Evolutionary conservation across 2,797 vertebrate species (phyloP).

Genomic region (Danio jaintianensis): DNA sequence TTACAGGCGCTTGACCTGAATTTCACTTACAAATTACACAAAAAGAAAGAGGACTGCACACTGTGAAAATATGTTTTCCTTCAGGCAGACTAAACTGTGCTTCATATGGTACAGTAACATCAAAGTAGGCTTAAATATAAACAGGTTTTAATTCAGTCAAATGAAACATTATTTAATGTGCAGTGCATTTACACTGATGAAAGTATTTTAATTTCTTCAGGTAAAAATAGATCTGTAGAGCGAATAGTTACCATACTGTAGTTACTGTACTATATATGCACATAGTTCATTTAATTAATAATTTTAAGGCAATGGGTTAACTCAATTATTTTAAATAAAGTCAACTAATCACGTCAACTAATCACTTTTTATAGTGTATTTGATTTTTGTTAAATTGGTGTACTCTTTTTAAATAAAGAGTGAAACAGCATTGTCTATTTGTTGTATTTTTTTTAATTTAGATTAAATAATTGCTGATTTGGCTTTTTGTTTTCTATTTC

Average conservation of each 20-base stretch:
- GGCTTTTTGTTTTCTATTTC: background rate
- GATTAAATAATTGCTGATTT: background rate
- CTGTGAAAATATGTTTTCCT: background rate
- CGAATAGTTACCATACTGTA: no score
- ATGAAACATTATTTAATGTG: background rate
- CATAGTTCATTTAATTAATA: no score
- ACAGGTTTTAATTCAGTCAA: background rate
- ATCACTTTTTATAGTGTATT: no score
- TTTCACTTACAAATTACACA: constrained; percentile 1
- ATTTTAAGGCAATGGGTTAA: no score
- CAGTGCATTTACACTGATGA: background rate
- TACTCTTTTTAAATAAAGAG: no score
- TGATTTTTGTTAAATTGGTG: no score
- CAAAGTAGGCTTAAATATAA: background rate
- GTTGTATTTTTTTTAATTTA: no score
- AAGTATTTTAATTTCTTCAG: background rate
- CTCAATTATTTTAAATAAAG: no score
- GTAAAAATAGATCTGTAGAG: background rate
- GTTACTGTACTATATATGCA: no score
- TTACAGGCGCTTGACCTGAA: background rate
- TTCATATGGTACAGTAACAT: background rate
- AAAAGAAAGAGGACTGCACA: background rate
- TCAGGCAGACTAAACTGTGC: background rate
- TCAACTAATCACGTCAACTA: no score
- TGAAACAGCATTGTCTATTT: no score